A percentile compares a stretch with the other conserved stretches of the same genome.
These are phyloP conservation scores for Scatophagus argus DNA, from an alignment of 2,113 vertebrate species.

Conservation along the genomic window DNA sequence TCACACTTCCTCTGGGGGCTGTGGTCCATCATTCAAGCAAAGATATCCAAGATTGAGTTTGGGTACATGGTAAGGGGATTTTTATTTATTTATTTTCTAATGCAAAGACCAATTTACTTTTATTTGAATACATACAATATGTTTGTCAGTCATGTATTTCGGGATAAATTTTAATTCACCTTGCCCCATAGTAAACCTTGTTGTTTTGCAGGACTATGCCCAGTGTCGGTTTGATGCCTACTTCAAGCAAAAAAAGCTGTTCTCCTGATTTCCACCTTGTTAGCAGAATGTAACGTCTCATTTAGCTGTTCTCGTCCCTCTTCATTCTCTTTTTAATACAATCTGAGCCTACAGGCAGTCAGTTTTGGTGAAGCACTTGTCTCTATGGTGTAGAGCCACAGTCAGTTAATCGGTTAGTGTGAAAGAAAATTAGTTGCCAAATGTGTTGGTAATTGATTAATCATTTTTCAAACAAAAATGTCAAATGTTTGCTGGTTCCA, in stretches of 20 bases:
- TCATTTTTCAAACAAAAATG: too few relatives aligned
- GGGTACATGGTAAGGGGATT: slow-evolving; percentile 89
- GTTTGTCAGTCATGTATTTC: background rate
- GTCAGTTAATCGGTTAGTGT: too few relatives aligned
- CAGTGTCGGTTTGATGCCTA: slow-evolving; percentile 91
- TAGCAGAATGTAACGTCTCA: background rate
- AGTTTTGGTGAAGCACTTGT: background rate
- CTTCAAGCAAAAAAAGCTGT: slow-evolving; percentile 85
- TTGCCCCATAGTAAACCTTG: background rate
- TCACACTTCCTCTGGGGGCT: slow-evolving; percentile 97
- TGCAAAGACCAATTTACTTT: background rate
- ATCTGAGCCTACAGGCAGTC: background rate
- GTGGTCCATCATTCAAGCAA: slow-evolving; percentile 95
- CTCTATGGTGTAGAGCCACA: background rate
- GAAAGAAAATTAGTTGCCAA: too few relatives aligned
- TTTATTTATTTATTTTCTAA: background rate
- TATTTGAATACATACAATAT: background rate
- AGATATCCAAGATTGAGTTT: slow-evolving; percentile 94
- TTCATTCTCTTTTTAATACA: background rate
- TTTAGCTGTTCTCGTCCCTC: background rate
- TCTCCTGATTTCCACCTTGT: slow-evolving; percentile 57
- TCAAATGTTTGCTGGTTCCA: too few relatives aligned
- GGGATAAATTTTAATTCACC: background rate
- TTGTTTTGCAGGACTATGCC: slow-evolving; percentile 88
- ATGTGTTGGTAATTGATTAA: too few relatives aligned